phyloP scores from a whole-genome alignment of 2,113 vertebrate genomes.

The Glareola pratincola region DNA sequence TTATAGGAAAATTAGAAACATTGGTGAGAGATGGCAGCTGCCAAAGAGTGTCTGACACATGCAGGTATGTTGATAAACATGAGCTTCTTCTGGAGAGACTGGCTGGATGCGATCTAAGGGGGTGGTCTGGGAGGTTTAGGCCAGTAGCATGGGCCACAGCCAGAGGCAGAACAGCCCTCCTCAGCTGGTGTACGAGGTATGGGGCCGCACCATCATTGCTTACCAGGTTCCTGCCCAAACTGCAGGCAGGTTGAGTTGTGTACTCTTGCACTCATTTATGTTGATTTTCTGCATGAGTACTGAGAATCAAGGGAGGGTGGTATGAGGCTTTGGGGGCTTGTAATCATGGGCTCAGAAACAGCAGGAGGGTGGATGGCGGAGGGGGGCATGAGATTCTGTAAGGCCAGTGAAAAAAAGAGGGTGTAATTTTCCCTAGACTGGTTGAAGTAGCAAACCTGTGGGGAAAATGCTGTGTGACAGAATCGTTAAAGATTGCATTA shows the following conservation, averaged over 20 bases:
- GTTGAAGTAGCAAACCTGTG: neutral
- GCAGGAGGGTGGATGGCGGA: neutral
- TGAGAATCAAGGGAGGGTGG: neutral
- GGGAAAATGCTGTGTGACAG: neutral
- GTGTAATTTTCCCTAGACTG: neutral
- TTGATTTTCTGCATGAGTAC: neutral
- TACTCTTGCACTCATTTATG: rapidly evolving
- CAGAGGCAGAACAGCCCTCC: neutral
- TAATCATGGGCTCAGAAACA: neutral
- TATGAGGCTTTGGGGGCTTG: rapidly evolving
- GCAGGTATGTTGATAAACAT: neutral
- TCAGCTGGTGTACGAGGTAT: neutral
- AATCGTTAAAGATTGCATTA: neutral
- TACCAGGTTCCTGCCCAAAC: neutral
- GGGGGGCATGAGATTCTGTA: neutral
- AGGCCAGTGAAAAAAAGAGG: neutral
- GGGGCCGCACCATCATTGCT: neutral
- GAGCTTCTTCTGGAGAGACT: neutral
- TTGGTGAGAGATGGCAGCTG: neutral
- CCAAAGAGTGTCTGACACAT: neutral
- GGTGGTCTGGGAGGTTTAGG: neutral
- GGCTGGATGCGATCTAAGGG: neutral
- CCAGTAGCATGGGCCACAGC: neutral
- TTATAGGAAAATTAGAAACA: neutral
- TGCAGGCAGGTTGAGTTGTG: neutral